Base-by-base conservation (phyloP, 2,797 vertebrate genomes). In the Tolypeutes matacus region DNA sequence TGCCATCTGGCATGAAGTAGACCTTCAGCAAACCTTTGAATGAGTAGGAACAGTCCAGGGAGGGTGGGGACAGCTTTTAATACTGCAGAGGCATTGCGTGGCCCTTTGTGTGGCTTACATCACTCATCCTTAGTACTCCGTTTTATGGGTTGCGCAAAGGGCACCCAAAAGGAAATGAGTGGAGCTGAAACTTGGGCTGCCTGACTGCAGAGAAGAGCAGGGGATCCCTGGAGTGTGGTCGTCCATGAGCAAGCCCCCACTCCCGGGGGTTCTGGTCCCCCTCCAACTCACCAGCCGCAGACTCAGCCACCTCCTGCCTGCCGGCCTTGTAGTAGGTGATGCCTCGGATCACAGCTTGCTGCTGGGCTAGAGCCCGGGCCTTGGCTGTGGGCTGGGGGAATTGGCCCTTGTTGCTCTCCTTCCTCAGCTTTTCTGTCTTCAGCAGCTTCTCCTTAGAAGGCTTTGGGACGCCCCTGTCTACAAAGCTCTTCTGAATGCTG, bases 251-350 rank as follows among this genome's bases (percentile, higher is more conserved):
- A 21, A 20, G 31, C 15, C 14, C 53, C 53, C 9, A 3, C 23
- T 10, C 18, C 62, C 31, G 36, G 36, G 2, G 64, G n/a, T n/a
- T 12, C 53, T 23, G 34, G 1, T 11, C 7, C 23, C n/a, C 11
- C 42, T 23, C 65, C 20, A 18, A 97, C 98, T 99, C 97, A 95
- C 97, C 75, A 0, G 96, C 92, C 4, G 91, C 20, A 3, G 97
- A 97, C 81, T 99, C 98, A 0, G 98, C 97, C 0, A 90, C 98
- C 0, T 98, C 98, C 0, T 64, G 97, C 94, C 98, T 98, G 95
- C 98, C 98, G 0, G 99, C 99, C 98, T 99, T 99, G 98, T 99
- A 99, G 98, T 99, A 99, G 0, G 99, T 99, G 98, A 99, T 98
- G 95, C 99, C 99, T 83, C 99, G 98, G 95, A 99, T 98, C 93